Conservation (phyloP, 2,113 vertebrate species). For the Syngnathus floridae region DNA sequence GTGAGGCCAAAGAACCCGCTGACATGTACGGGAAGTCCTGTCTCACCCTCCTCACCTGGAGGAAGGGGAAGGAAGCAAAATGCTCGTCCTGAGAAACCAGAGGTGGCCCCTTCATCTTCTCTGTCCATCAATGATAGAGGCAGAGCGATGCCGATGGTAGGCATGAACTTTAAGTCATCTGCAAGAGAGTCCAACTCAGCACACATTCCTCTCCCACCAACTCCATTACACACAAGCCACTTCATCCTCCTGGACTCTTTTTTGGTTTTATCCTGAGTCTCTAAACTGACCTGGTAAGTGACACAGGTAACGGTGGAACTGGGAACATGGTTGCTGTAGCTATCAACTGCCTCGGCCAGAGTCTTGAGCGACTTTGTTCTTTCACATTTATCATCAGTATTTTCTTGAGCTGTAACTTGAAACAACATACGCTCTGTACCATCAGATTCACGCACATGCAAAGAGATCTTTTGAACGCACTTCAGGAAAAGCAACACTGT, state of each 20-base stretch:
- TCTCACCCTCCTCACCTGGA: conserved; percentile 90
- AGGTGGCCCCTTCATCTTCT: conserved; percentile 73
- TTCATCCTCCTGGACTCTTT: conserved; percentile 81
- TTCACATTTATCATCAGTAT: conserved; percentile 76
- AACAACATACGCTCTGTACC: conserved; percentile 86
- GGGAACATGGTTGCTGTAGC: conserved; percentile 82
- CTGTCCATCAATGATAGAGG: conserved; percentile 65
- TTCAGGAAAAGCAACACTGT: conserved; percentile 93
- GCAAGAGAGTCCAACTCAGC: conserved; percentile 84
- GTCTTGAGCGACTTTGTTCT: conserved; percentile 80
- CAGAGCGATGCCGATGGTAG: conserved; percentile 88
- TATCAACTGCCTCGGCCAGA: conserved; percentile 77
- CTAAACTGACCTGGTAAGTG: conserved; percentile 85
- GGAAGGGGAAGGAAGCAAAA: conserved; percentile 97
- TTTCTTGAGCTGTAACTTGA: conserved; percentile 82
- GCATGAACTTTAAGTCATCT: conserved; percentile 92
- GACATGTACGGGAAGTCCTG: conserved; percentile 93
- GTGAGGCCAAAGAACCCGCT: conserved; percentile 98
- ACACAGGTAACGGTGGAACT: conserved; percentile 81
- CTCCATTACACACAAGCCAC: conserved; percentile 93
- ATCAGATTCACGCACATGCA: conserved; percentile 83
- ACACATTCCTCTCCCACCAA: conserved; percentile 88
- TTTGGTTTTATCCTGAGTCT: conserved; percentile 77
- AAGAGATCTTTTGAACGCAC: conserved; percentile 87
- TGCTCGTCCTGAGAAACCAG: conserved; percentile 83